These are phyloP conservation scores for Harpalus rufipes DNA, from an alignment of 2,888 invertebrate genomes.

Conservation along the genomic window DNA sequence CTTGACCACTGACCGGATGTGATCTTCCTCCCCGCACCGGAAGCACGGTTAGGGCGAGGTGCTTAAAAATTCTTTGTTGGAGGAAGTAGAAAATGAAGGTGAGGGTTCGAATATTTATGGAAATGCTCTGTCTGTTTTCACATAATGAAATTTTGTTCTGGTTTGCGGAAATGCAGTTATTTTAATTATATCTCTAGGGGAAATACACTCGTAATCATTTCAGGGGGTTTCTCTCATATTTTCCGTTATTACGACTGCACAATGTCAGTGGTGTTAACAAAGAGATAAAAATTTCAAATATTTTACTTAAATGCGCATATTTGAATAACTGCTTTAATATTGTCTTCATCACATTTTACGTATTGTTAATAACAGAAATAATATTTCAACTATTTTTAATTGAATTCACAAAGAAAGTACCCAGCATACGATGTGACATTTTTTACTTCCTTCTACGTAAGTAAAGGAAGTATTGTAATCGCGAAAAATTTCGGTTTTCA, in stretches of 20 bases:
- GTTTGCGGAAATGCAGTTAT: conserved; percentile 38
- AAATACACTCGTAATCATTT: conserved; percentile 34
- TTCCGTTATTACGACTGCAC: conserved; percentile 7
- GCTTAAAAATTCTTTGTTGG: conserved; percentile 51
- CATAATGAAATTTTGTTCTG: conserved; percentile 51
- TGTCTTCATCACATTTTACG: neutral
- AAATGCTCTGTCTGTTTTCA: conserved; percentile 44
- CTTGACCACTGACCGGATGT: conserved; percentile 51
- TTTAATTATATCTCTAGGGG: conserved; percentile 48
- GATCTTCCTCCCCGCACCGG: conserved; percentile 2
- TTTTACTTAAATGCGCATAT: neutral
- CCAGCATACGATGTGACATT: too few relatives aligned
- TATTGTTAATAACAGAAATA: neutral
- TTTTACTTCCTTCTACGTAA: too few relatives aligned
- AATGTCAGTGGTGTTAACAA: neutral
- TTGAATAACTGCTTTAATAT: neutral
- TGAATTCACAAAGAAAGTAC: too few relatives aligned
- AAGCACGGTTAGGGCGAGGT: conserved; percentile 32
- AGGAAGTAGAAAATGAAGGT: conserved; percentile 21
- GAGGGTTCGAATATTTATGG: conserved; percentile 50
- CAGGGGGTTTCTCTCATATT: conserved; percentile 8
- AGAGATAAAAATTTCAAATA: conserved; percentile 12
- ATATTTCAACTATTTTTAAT: neutral
- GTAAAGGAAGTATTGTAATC: too few relatives aligned
- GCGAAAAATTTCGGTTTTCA: too few relatives aligned